phyloP scores from a whole-genome alignment of 2,113 vertebrate species.

The Phyllostomus hastatus region DNA sequence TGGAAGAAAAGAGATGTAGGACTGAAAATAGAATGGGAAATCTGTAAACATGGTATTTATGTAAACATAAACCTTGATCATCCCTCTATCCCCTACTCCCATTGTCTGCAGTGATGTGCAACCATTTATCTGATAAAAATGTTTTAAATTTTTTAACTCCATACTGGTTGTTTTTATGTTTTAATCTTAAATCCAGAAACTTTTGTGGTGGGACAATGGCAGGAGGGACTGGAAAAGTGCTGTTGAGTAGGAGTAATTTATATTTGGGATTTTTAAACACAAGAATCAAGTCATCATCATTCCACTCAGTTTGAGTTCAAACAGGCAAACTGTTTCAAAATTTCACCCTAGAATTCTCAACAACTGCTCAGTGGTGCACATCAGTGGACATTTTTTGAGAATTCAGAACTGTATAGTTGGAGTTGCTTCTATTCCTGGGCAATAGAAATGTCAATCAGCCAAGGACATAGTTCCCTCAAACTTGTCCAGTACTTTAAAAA shows the following conservation, averaged over 20 bases:
- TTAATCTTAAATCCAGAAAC: conserved; percentile 4
- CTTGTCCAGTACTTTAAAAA: not conserved
- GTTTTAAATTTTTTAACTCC: not conserved
- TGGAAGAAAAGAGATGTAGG: not conserved
- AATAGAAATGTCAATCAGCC: not conserved
- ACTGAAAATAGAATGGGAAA: not conserved
- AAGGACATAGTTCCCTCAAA: not conserved
- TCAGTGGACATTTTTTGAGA: not conserved
- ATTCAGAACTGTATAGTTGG: not conserved
- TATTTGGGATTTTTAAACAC: not conserved
- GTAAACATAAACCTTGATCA: not conserved
- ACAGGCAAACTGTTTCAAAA: conserved; percentile 1
- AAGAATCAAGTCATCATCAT: conserved; percentile 14
- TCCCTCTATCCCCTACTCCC: too few species aligned
- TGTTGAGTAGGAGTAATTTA: not conserved
- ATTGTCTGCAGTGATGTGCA: not conserved
- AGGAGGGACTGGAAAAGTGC: not conserved
- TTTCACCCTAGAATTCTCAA: not conserved
- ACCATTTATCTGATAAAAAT: not conserved
- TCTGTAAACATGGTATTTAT: not conserved
- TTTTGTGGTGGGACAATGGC: not conserved
- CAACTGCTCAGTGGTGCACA: not conserved
- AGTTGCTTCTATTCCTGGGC: not conserved
- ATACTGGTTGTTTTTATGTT: not conserved
- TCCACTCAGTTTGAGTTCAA: not conserved